phyloP scores from a whole-genome alignment of 2,113 vertebrate genomes.

The Raja brachyura region DNA sequence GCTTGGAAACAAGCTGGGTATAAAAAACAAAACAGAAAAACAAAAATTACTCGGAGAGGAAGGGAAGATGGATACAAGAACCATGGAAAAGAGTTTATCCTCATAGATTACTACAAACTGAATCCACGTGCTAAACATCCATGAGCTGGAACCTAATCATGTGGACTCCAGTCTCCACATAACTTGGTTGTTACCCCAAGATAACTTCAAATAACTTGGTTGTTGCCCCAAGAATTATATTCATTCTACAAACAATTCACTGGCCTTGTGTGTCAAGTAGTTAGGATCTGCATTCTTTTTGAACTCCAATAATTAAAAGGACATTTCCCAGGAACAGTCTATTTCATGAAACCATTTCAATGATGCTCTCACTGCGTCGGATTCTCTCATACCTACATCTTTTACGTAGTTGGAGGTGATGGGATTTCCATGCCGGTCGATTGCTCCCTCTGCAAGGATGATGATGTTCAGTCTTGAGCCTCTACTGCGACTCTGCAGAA shows the following conservation, averaged over 20 bases:
- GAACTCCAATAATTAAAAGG: too few relatives aligned
- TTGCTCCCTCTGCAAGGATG: conserved; percentile 85
- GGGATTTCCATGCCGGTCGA: conserved; percentile 66
- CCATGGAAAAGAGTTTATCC: background rate
- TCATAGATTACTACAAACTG: background rate
- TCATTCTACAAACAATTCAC: background rate
- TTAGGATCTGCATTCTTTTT: background rate
- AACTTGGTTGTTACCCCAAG: background rate
- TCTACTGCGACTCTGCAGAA: conserved; percentile 66
- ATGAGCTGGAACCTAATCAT: background rate
- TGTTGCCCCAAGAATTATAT: background rate
- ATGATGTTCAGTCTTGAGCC: conserved; percentile 88
- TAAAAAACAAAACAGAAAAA: background rate
- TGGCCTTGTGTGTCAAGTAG: background rate
- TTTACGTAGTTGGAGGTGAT: conserved; percentile 80
- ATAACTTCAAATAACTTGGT: background rate
- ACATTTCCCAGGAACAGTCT: background rate
- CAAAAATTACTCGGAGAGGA: background rate
- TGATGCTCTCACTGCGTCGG: background rate
- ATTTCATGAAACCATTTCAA: background rate
- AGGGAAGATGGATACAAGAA: background rate
- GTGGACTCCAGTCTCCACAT: background rate
- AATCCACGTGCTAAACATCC: background rate
- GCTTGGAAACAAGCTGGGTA: conserved; percentile 68
- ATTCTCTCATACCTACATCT: conserved; percentile 60